Conservation (phyloP, 2,797 vertebrate genomes). For the Poecilia velifera region DNA sequence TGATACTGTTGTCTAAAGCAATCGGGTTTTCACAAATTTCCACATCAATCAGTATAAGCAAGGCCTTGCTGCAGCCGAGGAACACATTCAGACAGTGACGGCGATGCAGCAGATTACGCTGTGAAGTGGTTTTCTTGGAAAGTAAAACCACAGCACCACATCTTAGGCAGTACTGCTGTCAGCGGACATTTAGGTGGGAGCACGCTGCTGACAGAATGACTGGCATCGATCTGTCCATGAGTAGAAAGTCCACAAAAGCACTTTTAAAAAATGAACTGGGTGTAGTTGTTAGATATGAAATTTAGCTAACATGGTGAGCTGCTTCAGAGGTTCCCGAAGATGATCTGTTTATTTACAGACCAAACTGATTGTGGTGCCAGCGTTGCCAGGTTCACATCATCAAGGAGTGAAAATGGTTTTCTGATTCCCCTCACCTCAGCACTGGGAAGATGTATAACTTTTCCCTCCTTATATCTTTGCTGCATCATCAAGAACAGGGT, state of each 20-base stretch:
- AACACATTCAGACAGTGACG: conserved; percentile 12
- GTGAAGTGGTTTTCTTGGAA: conserved; percentile 33
- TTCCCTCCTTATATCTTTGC: not conserved
- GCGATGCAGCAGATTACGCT: conserved; percentile 19
- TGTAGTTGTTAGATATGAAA: not conserved
- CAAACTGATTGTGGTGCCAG: not conserved
- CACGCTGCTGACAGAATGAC: not conserved
- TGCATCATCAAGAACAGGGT: not conserved
- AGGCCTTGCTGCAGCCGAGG: conserved; percentile 9
- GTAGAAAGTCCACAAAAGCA: not conserved
- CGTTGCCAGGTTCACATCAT: not conserved
- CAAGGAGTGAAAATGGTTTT: not conserved
- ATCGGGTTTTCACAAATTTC: conserved; percentile 16
- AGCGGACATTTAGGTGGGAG: not conserved
- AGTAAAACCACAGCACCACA: conserved; percentile 36
- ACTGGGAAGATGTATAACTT: not conserved
- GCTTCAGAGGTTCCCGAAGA: not conserved
- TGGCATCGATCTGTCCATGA: not conserved
- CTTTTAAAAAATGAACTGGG: not conserved
- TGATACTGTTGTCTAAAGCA: conserved; percentile 21
- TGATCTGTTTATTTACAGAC: not conserved
- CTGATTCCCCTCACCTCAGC: not conserved
- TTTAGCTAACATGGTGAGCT: not conserved
- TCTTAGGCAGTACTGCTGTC: not conserved
- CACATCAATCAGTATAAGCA: conserved; percentile 20